Conservation (phyloP, 2,113 vertebrate species). For the Caranx ignobilis region DNA sequence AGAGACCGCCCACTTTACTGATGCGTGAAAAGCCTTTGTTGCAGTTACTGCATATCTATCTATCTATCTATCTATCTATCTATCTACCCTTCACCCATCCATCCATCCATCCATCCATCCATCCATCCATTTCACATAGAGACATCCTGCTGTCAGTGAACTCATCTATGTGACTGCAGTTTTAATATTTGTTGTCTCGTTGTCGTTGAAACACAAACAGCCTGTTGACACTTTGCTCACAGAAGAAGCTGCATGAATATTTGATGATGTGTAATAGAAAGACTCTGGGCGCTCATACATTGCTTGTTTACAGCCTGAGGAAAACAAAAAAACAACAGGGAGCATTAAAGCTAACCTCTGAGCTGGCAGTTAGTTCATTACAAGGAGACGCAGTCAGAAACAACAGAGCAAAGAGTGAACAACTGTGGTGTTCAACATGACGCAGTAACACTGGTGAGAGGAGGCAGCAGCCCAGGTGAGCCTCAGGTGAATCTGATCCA, state of each 20-base stretch:
- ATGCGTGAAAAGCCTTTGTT: too few species aligned
- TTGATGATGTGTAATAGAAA: conserved; percentile 71
- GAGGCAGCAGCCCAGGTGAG: conserved; percentile 2
- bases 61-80: neutral
- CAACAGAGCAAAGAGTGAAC: conserved; percentile 36
- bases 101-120: neutral
- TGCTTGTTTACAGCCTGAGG: conserved; percentile 74
- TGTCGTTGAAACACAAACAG: conserved; percentile 73
- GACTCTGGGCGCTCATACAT: conserved; percentile 41
- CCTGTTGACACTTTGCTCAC: conserved; percentile 68
- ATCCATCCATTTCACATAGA: neutral
- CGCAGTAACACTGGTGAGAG: neutral
- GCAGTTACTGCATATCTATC: neutral
- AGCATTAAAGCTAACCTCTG: conserved; percentile 59
- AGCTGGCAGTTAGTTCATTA: conserved; percentile 50
- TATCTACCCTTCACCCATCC: too few species aligned
- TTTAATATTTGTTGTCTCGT: conserved; percentile 56
- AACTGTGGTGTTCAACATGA: neutral
- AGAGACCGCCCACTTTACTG: too few species aligned
- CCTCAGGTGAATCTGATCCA: neutral
- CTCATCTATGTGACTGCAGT: conserved; percentile 25
- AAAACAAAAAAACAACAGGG: conserved; percentile 59
- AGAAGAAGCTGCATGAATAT: conserved; percentile 76
- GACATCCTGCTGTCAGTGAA: conserved; percentile 13
- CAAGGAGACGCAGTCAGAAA: conserved; percentile 29